Percentiles rank a stretch among this genome's conserved stretches.
These are phyloP conservation scores for Lota lota DNA, from an alignment of 2,113 vertebrate genomes.

Conservation along the genomic window DNA sequence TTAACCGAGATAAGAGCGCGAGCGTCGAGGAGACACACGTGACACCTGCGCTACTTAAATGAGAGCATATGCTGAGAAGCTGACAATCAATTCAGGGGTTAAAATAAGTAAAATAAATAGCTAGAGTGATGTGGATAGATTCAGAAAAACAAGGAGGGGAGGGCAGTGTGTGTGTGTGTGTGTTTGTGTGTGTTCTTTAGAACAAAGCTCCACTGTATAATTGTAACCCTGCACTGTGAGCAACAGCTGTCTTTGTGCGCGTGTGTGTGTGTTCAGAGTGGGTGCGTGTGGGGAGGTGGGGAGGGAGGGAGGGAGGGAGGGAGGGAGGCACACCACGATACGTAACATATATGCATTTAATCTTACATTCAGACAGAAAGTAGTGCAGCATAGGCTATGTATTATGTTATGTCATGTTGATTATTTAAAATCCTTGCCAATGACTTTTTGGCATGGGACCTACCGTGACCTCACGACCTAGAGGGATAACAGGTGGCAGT, in stretches of 20 bases:
- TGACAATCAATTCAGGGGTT: neutral
- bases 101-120: neutral
- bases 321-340: neutral
- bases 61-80: neutral
- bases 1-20: neutral
- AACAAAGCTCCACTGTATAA: constrained; percentile 69
- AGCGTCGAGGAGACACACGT: neutral
- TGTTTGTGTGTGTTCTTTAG: constrained; percentile 19
- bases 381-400: neutral
- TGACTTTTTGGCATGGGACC: neutral
- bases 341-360: neutral
- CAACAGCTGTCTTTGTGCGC: constrained; percentile 67
- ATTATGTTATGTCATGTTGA: too few species aligned
- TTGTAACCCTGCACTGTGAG: constrained; percentile 56
- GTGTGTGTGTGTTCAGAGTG: constrained; percentile 11
- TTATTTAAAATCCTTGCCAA: too few species aligned
- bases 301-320: neutral
- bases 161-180: constrained; percentile 30
- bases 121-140: constrained; percentile 40
- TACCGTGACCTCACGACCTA: neutral
- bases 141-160: constrained; percentile 29
- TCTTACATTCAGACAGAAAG: neutral
- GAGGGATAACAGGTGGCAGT: neutral
- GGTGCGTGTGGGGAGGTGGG: neutral
- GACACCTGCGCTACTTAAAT: too few species aligned